These are phyloP conservation scores for Actenoides hombroni DNA, from an alignment of 2,113 vertebrate genomes.

Conservation along the genomic window DNA sequence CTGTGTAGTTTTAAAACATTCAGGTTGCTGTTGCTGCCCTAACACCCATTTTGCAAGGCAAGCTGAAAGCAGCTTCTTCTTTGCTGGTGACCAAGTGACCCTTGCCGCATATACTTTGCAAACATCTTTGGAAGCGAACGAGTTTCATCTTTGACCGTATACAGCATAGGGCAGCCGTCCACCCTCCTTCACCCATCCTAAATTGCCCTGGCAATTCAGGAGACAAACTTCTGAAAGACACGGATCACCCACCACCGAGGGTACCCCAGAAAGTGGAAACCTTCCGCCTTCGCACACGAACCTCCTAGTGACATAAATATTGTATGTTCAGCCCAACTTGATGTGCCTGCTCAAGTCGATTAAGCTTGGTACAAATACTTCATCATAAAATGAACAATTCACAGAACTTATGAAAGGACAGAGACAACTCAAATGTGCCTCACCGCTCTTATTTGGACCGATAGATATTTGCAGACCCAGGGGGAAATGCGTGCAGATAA, in stretches of 20 bases:
- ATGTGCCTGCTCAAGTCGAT: rapidly evolving
- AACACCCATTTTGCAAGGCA: neutral
- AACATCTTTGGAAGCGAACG: neutral
- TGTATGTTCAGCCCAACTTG: neutral
- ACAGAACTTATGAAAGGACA: neutral
- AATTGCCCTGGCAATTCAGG: neutral
- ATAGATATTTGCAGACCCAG: neutral
- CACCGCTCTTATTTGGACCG: neutral
- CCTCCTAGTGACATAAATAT: neutral
- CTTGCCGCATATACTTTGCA: neutral
- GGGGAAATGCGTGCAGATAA: neutral
- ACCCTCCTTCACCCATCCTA: neutral
- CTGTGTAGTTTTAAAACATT: neutral
- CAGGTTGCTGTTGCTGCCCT: neutral
- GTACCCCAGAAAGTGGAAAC: neutral
- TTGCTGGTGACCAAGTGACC: neutral
- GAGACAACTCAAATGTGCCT: neutral
- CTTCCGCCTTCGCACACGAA: neutral
- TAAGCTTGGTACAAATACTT: neutral
- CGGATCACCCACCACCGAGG: neutral
- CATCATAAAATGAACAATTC: neutral
- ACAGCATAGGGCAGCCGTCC: rapidly evolving
- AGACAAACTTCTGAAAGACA: neutral
- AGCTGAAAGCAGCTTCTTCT: neutral
- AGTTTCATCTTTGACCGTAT: neutral